A percentile compares a stretch with the other conserved stretches of the same genome.
Conservation (phyloP, 2,797 vertebrate species). For the Clarias pachynema region DNA sequence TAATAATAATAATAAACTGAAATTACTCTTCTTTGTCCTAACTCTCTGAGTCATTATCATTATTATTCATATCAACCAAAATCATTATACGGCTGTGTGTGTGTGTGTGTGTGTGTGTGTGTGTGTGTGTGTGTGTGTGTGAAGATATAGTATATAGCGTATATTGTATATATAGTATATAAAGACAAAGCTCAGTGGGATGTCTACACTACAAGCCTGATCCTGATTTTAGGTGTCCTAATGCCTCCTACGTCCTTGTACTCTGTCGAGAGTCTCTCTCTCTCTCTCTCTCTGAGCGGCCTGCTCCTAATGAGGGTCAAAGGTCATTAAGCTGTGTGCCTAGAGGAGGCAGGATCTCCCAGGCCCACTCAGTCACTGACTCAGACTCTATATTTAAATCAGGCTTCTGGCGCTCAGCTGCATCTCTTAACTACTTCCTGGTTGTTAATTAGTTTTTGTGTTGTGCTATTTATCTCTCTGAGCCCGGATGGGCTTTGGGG, state of each 20-base stretch:
- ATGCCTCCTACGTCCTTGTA: slow-evolving; percentile 69
- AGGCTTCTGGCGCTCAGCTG: slow-evolving; percentile 66
- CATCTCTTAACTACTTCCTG: slow-evolving; percentile 81
- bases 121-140: too few species aligned
- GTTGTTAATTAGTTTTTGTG: slow-evolving; percentile 80
- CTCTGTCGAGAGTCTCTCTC: slow-evolving; percentile 70
- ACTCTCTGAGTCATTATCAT: too few species aligned
- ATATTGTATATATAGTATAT: too few species aligned
- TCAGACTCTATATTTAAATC: slow-evolving; percentile 80
- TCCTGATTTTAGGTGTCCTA: slow-evolving; percentile 17
- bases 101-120: too few species aligned
- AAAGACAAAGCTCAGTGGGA: not conserved
- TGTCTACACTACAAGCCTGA: slow-evolving; percentile 1
- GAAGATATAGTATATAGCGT: too few species aligned
- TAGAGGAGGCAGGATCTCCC: slow-evolving; percentile 73
- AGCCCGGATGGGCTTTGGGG: slow-evolving; percentile 56
- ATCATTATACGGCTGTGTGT: too few species aligned
- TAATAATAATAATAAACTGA: too few species aligned
- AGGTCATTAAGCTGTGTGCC: slow-evolving; percentile 72
- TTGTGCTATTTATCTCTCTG: slow-evolving; percentile 78
- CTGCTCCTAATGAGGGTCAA: slow-evolving; percentile 79
- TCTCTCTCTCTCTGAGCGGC: slow-evolving; percentile 62
- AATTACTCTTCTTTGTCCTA: too few species aligned
- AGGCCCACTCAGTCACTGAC: slow-evolving; percentile 77
- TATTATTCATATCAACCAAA: too few species aligned